Evolutionary conservation across 1,140 invertebrate species (phyloP), one percentile per base, ranked within the genome.

Genomic region (Forficula auricularia): DNA sequence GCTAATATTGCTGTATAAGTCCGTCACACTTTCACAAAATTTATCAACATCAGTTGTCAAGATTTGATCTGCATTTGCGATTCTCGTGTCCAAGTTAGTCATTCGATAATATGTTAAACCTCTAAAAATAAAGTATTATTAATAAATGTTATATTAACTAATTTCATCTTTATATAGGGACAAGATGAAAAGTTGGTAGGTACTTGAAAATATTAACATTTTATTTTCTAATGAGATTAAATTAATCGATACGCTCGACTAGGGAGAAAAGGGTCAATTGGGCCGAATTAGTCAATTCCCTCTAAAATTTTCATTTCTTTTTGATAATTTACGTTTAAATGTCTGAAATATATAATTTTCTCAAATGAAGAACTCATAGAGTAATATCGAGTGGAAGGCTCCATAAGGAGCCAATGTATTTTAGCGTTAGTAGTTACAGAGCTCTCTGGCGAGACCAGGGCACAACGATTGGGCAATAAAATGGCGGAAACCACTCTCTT

Each of bases 101-200:
- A 98, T 91, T 70, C 94, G 86, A 62, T 98, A 98, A 62, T 91
- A 98, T 2, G 90, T 98, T 55, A 90, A 91, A 35, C 84, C 84
- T 52, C 82, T 88, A 54, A 52, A 44, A 48, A 19, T 14, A 6
- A 19, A 19, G 34, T 36, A 15, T 36, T 14, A 15, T 36, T 36
- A 14, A 19, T 32, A 32, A n/a, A n/a, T 32, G n/a, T 9, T 9
- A n/a, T 9, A 32, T 9, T 9, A 32, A n/a, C n/a, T n/a, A n/a
- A n/a, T 32, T 9, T 9, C 9, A 32, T 32, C 9, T 32, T 9
- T n/a, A 9, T n/a, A 32, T 32, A 32, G 9, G 31, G n/a, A 9
- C n/a, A 32, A 9, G 9, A n/a, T 32, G 31, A n/a, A 9, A 32
- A n/a, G 31, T 9, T 32, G n/a, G 9, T 32, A n/a, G n/a, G n/a